Evolutionary conservation across 2,888 invertebrate genomes (phyloP), one percentile per base, ranked within the genome.

Genomic region (Theretra japonica): DNA sequence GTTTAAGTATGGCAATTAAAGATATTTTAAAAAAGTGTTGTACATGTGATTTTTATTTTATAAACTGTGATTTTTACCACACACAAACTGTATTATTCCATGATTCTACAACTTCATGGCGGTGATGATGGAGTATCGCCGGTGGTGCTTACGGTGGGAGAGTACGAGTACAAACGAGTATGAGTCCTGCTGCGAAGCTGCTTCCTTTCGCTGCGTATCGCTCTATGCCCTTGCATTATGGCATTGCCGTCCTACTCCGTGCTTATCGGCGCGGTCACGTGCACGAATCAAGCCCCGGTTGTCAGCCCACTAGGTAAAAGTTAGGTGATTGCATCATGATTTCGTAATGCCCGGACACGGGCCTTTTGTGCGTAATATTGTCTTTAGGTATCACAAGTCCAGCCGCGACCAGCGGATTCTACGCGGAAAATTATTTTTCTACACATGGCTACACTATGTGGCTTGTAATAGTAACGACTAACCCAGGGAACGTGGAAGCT

Each of bases 1-100:
- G 90, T 94, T 93, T 93, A 93, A 93, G 92, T 94, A 94, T 93
- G 92, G 81, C 86, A 93, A 93, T 91, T 91, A 94, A 92, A 87
- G 82, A 83, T 89, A 76, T 84, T 74, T 75, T 81, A 84, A 89
- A 83, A 83, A 77, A 41, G 41, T 76, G 76, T 87, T 84, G 85
- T 86, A 81, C 89, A 79, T 88, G 85, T 90, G 85, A 84, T 85
- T 85, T 86, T 83, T 83, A 83, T 85, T 83, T 82, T 80, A 82
- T 86, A 83, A 83, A 80, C 83, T 89, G 87, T 88, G 84, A 90
- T 92, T 92, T 62, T 93, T 87, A 93, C 92, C 90, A 85, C 83
- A 81, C 85, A 82, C 90, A 83, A 86, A 90, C 90, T 94, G 92
- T 94, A 91, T 92, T 93, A 92, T 94, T 94, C 92, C 94, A 94